Evolutionary conservation across 2,113 vertebrate genomes (phyloP).

Genomic region (Aix galericulata): DNA sequence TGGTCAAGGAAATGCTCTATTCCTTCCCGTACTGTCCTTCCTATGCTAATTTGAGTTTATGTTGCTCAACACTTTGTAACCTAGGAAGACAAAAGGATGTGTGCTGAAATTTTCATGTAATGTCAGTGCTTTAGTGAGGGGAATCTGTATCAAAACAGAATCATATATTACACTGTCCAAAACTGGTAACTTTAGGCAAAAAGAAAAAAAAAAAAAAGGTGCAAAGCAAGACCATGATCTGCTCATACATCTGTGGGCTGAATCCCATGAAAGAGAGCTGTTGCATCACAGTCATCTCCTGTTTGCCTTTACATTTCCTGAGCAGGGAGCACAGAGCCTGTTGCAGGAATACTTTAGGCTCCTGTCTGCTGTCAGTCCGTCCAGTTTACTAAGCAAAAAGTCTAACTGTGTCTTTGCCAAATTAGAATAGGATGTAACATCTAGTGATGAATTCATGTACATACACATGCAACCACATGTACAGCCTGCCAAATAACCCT

Average conservation of each 20-base stretch:
- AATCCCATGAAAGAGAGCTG: neutral
- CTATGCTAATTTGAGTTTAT: neutral
- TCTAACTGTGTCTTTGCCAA: neutral
- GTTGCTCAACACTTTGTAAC: neutral
- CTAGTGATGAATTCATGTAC: neutral
- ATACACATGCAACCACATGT: accelerated
- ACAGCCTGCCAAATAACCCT: neutral
- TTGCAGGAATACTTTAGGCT: neutral
- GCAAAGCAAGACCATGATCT: neutral
- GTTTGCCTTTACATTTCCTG: neutral
- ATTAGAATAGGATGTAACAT: neutral
- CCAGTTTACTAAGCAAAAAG: neutral
- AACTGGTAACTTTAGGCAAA: neutral
- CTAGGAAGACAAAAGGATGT: neutral
- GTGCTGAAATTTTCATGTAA: neutral
- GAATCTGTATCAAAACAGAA: neutral
- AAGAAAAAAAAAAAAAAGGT: too few species aligned
- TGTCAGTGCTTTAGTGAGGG: neutral
- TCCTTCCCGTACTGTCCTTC: neutral
- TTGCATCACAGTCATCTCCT: neutral
- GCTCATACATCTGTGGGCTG: neutral
- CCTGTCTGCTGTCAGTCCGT: neutral
- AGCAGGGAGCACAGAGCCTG: neutral
- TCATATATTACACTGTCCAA: neutral
- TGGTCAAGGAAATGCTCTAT: neutral